Conservation (phyloP, 2,797 vertebrate genomes). For the Threskiornis aethiopicus region DNA sequence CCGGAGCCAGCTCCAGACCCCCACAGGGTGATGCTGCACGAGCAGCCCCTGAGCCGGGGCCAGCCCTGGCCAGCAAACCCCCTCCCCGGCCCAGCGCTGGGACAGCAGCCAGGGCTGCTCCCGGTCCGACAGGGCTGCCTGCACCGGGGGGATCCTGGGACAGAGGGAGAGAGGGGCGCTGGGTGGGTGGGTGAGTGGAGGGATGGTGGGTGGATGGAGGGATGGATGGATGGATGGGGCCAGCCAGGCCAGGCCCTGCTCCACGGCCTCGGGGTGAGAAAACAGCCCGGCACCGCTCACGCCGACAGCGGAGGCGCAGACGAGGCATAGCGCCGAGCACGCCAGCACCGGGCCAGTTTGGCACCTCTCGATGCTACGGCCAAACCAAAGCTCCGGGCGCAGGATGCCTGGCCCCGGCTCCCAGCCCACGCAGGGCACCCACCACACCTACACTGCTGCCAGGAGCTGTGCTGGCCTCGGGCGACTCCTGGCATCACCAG, state of each 20-base stretch:
- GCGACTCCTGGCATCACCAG: accelerated
- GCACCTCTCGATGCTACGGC: accelerated
- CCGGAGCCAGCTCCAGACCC: background rate
- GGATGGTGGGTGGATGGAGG: background rate
- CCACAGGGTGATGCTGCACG: background rate
- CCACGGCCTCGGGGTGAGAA: background rate
- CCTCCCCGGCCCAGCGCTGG: accelerated
- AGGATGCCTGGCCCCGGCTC: background rate
- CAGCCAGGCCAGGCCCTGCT: background rate
- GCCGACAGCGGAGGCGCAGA: accelerated
- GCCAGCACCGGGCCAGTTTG: accelerated
- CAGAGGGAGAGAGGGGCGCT: background rate
- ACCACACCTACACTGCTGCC: background rate
- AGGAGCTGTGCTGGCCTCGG: background rate
- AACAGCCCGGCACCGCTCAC: background rate
- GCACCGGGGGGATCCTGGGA: background rate
- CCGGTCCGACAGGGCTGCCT: background rate
- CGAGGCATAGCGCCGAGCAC: accelerated
- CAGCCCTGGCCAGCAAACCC: background rate
- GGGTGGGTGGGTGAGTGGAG: background rate
- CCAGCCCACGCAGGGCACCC: background rate
- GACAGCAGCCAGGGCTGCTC: background rate
- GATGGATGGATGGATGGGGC: background rate
- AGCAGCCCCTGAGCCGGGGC: accelerated
- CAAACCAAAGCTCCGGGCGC: accelerated